Evolutionary conservation across 1,140 invertebrate species (phyloP).

Genomic region (Phymastichus coffea): DNA sequence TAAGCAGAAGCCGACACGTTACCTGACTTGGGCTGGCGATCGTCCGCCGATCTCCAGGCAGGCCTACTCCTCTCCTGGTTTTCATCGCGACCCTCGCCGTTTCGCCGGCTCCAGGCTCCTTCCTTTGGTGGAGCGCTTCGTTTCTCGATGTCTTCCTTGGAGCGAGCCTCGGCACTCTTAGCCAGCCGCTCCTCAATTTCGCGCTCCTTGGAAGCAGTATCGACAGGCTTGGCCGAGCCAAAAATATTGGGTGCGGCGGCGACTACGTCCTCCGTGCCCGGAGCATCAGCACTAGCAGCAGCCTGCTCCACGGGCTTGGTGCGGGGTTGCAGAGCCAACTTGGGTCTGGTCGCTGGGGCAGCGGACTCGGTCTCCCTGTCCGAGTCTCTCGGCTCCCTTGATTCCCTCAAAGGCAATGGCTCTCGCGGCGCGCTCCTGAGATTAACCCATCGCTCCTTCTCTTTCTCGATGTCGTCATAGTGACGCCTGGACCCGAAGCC

Average conservation of each 20-base stretch:
- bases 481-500: constrained; percentile 48
- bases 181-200: constrained; percentile 71
- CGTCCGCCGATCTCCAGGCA: constrained; percentile 35
- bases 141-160: constrained; percentile 43
- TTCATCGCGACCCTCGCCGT: constrained; percentile 39
- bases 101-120: constrained; percentile 44
- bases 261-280: constrained; percentile 25
- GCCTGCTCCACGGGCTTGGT: constrained; percentile 64
- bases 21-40: no score
- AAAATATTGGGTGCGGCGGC: constrained; percentile 73
- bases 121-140: constrained; percentile 31
- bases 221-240: constrained; percentile 90
- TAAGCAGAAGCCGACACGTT: no score
- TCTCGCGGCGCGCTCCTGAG: constrained; percentile 19
- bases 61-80: constrained; percentile 30
- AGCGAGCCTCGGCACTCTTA: constrained; percentile 48
- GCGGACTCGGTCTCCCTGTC: background rate
- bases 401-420: no score
- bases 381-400: no score
- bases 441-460: constrained; percentile 30
- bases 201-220: constrained; percentile 80
- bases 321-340: constrained; percentile 71
- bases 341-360: constrained; percentile 61
- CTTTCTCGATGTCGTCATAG: constrained; percentile 41
- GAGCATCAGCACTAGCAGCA: constrained; percentile 19